A percentile compares a stretch with the other conserved stretches of the same genome.
These are phyloP conservation scores for Ericerus pela DNA, from an alignment of 1,140 invertebrate species.

Conservation along the genomic window DNA sequence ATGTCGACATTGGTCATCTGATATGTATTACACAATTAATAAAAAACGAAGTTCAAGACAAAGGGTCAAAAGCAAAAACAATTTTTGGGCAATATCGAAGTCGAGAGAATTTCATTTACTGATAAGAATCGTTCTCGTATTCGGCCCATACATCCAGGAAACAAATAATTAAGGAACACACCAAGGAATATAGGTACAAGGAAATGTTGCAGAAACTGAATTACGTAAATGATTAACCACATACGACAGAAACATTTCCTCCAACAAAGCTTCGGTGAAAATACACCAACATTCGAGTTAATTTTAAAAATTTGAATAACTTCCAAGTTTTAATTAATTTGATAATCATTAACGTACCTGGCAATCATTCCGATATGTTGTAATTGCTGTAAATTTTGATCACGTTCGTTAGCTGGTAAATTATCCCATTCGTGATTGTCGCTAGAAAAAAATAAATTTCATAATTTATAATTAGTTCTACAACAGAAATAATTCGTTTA, in stretches of 20 bases:
- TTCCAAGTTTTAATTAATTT: neutral
- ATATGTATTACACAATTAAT: neutral
- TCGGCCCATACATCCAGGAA: no score
- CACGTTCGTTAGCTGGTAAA: slow-evolving; percentile 51
- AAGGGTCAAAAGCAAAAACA: neutral
- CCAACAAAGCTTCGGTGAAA: no score
- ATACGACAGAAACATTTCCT: no score
- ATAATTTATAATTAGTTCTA: no score
- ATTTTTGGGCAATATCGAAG: neutral
- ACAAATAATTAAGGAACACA: no score
- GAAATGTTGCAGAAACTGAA: no score
- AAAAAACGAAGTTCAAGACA: neutral
- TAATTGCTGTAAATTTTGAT: slow-evolving; percentile 57
- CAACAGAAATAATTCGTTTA: neutral
- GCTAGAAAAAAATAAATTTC: slow-evolving; percentile 30
- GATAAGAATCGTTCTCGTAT: no score
- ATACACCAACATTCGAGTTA: no score
- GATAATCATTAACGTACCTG: slow-evolving; percentile 28
- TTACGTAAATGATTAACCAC: no score
- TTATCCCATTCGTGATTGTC: slow-evolving; percentile 63
- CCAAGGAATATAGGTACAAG: no score
- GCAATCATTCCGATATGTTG: slow-evolving; percentile 70
- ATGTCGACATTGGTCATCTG: no score
- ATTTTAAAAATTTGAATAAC: neutral
- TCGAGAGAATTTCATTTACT: no score